Percentiles rank a stretch among this genome's conserved stretches.
Evolutionary conservation across 2,797 vertebrate species (phyloP).

Genomic region (Spondyliosoma cantharus): DNA sequence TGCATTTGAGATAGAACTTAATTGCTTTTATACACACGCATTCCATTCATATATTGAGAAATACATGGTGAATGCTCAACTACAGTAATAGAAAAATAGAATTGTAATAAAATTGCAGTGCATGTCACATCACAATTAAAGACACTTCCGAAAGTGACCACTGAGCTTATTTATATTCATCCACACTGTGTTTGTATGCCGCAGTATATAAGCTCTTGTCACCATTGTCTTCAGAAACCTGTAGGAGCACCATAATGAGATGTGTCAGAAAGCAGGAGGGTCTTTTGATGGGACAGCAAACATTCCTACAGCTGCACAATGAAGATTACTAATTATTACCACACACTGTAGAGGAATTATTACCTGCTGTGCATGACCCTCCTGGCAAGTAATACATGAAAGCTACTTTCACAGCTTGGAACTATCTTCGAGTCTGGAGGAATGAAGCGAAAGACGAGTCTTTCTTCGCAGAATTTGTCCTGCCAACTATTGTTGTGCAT

Average conservation of each 20-base stretch:
- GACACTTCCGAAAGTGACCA: slow-evolving; percentile 30
- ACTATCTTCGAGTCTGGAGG: slow-evolving; percentile 24
- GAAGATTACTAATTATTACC: slow-evolving; percentile 71
- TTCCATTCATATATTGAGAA: slow-evolving; percentile 42
- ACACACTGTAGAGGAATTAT: slow-evolving; percentile 60
- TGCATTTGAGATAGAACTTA: slow-evolving; percentile 55
- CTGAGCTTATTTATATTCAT: slow-evolving; percentile 43
- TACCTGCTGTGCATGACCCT: slow-evolving; percentile 61
- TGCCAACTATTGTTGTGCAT: slow-evolving; percentile 18
- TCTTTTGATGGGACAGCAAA: slow-evolving; percentile 51
- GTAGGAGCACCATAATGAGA: slow-evolving; percentile 50
- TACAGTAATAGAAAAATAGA: slow-evolving; percentile 10
- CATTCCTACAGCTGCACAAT: slow-evolving; percentile 57
- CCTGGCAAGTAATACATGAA: slow-evolving; percentile 56
- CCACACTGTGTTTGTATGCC: slow-evolving; percentile 4
- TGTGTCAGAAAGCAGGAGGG: slow-evolving; percentile 44
- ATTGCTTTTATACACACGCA: slow-evolving; percentile 51
- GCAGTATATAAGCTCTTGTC: slow-evolving; percentile 19
- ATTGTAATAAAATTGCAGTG: slow-evolving; percentile 16
- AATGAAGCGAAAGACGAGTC: slow-evolving; percentile 30
- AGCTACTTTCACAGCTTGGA: slow-evolving; percentile 56
- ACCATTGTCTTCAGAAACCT: slow-evolving; percentile 43
- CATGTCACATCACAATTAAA: slow-evolving; percentile 22
- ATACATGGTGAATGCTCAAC: slow-evolving; percentile 20
- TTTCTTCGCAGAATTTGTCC: slow-evolving; percentile 33